Conservation (phyloP, 1,140 invertebrate genomes). For the Rhizoglyphus robini region DNA sequence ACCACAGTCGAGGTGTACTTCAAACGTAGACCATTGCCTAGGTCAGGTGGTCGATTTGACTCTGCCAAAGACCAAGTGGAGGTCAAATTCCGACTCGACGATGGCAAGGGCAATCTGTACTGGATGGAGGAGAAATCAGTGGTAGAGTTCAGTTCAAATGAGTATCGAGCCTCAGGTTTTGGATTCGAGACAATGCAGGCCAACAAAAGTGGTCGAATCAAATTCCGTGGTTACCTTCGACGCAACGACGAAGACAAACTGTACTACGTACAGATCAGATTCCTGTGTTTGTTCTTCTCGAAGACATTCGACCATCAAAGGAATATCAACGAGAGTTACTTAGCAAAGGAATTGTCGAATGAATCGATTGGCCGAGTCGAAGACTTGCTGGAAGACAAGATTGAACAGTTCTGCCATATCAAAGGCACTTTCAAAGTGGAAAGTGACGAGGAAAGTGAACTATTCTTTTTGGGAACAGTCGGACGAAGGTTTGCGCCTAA, state of each 20-base stretch:
- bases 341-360: constrained; percentile 10
- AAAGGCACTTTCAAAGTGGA: constrained; percentile 21
- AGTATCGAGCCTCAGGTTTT: neutral
- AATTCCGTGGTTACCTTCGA: neutral
- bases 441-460: constrained; percentile 15
- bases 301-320: constrained; percentile 1
- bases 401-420: constrained; percentile 22
- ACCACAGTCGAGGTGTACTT: neutral
- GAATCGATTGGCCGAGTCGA: neutral
- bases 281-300: neutral
- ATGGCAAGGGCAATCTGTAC: neutral
- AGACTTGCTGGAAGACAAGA: constrained; percentile 13
- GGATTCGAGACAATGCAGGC: neutral
- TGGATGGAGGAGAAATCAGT: neutral
- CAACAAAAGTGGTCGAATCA: neutral
- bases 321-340: neutral
- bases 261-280: neutral
- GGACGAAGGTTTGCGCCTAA: neutral
- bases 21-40: neutral
- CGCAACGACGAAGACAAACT: constrained; percentile 1
- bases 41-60: neutral
- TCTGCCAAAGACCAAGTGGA: neutral
- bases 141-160: neutral
- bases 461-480: constrained; percentile 17
- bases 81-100: neutral